phyloP scores from a whole-genome alignment of 2,113 vertebrate genomes.

The Prunella himalayana region DNA sequence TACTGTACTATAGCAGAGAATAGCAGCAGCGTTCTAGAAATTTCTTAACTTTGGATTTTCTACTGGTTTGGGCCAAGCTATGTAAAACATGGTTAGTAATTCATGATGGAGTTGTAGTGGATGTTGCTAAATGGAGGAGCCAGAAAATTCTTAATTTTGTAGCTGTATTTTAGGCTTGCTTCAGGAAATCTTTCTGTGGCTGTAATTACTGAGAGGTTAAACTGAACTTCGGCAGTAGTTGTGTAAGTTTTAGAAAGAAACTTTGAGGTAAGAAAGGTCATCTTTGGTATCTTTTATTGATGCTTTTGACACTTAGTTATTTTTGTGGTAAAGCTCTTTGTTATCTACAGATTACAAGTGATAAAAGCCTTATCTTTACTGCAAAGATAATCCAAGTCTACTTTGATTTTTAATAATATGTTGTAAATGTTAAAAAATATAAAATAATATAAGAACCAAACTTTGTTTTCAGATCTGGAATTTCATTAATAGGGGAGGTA shows the following conservation, averaged over 20 bases:
- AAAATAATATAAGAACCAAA: not conserved
- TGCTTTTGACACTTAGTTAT: not conserved
- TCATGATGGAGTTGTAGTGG: not conserved
- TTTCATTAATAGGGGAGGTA: not conserved
- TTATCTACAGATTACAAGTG: not conserved
- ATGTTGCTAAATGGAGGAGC: not conserved
- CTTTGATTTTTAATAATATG: not conserved
- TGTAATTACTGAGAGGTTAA: not conserved
- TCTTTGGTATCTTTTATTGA: not conserved
- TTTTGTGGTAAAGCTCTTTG: not conserved
- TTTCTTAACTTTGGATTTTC: not conserved
- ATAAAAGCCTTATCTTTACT: not conserved
- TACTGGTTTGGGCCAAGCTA: not conserved
- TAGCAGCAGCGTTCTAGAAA: not conserved
- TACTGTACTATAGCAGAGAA: not conserved
- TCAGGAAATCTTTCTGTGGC: not conserved
- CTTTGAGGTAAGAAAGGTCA: not conserved
- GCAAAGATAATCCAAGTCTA: not conserved
- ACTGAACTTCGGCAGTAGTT: not conserved
- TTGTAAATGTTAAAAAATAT: not conserved
- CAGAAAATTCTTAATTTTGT: not conserved
- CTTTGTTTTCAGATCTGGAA: not conserved
- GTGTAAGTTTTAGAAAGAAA: conserved; percentile 6
- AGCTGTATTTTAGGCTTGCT: not conserved
- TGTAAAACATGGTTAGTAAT: not conserved